Conservation (phyloP, 2,113 vertebrate genomes). For the Serranochromis macrocephalus region DNA sequence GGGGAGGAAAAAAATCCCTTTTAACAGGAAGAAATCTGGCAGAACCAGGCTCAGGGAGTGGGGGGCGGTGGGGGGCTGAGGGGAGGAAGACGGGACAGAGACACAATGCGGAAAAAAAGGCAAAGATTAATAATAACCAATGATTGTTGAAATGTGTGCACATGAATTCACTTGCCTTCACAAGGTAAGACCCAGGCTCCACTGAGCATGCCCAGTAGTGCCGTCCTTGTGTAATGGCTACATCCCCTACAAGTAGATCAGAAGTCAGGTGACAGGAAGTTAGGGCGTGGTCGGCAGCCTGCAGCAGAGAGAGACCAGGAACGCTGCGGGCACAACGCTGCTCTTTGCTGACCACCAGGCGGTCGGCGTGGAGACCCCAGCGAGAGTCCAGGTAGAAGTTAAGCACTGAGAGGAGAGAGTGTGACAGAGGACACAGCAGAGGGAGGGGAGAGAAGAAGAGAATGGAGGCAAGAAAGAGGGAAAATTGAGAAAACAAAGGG, state of each 20-base stretch:
- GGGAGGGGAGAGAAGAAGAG: neutral
- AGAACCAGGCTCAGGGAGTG: neutral
- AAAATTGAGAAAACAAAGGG: neutral
- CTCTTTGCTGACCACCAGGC: conserved; percentile 92
- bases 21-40: neutral
- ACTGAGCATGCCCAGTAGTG: conserved; percentile 98
- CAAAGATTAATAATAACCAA: neutral
- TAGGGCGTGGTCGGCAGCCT: conserved; percentile 83
- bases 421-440: neutral
- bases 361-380: conserved; percentile 89
- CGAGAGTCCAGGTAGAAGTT: conserved; percentile 95
- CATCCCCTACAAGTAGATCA: conserved; percentile 86
- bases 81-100: neutral
- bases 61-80: neutral
- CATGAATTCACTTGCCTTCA: conserved; percentile 68
- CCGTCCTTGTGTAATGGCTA: conserved; percentile 91
- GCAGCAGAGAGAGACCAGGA: conserved; percentile 81
- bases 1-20: neutral
- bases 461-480: neutral
- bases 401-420: conserved; percentile 71
- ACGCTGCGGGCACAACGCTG: conserved; percentile 89
- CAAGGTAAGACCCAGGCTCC: conserved; percentile 93
- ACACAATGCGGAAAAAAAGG: accelerated
- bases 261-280: conserved; percentile 92
- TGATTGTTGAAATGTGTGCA: neutral